Evolutionary conservation across 2,888 invertebrate genomes (phyloP).

Genomic region (Dolomedes plantarius): DNA sequence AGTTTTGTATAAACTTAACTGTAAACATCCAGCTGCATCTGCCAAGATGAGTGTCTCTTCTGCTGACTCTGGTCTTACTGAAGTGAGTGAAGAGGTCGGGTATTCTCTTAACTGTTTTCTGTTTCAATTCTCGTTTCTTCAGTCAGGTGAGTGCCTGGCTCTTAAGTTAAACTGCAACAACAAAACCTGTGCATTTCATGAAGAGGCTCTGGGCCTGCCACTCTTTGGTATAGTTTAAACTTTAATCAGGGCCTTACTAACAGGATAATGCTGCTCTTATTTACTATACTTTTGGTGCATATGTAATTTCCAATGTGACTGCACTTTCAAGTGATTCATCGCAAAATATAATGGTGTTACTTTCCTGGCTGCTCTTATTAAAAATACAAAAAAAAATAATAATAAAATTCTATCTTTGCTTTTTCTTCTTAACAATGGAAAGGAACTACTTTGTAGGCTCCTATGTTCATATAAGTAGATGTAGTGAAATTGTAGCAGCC

Average conservation of each 20-base stretch:
- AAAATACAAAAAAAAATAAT: slow-evolving; percentile 23
- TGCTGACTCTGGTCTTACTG: background rate
- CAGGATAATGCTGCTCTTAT: slow-evolving; percentile 56
- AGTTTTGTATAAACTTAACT: slow-evolving; percentile 57
- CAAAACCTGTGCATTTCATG: slow-evolving; percentile 50
- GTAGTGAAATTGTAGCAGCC: slow-evolving; percentile 65
- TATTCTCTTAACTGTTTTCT: background rate
- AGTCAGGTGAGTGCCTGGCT: slow-evolving; percentile 7
- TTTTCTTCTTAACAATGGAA: slow-evolving; percentile 63
- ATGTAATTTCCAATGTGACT: slow-evolving; percentile 69
- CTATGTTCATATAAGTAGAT: slow-evolving; percentile 69
- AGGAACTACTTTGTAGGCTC: slow-evolving; percentile 65
- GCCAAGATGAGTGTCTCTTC: slow-evolving; percentile 20
- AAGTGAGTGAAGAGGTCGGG: background rate
- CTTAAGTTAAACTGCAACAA: background rate
- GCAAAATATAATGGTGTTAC: slow-evolving; percentile 52
- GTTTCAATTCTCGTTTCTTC: background rate
- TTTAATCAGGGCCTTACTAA: slow-evolving; percentile 42
- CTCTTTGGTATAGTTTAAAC: slow-evolving; percentile 27
- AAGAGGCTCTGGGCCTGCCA: slow-evolving; percentile 15
- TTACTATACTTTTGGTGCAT: slow-evolving; percentile 70
- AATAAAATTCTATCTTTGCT: slow-evolving; percentile 49
- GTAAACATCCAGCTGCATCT: slow-evolving; percentile 54
- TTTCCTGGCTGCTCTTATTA: slow-evolving; percentile 66
- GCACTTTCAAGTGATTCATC: slow-evolving; percentile 61